Evolutionary conservation across 2,113 vertebrate genomes (phyloP).

Genomic region (Vanacampus margaritifer): DNA sequence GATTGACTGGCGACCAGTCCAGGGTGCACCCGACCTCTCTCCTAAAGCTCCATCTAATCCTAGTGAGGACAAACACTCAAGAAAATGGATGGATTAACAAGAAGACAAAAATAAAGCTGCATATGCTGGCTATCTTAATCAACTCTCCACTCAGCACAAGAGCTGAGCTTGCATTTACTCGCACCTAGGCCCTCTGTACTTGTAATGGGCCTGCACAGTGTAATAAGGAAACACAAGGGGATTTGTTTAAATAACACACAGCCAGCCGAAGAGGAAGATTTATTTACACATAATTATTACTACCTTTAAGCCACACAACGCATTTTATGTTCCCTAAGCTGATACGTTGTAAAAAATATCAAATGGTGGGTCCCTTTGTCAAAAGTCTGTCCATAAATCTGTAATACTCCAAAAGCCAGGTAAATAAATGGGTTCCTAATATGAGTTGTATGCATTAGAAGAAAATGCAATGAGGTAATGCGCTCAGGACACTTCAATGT

Average conservation of each 20-base stretch:
- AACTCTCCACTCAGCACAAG: slow-evolving; percentile 37
- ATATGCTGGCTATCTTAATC: neutral
- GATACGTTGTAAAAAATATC: neutral
- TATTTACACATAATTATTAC: neutral
- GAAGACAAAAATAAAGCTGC: neutral
- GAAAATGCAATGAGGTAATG: too few species aligned
- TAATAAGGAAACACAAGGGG: neutral
- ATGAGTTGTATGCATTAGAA: neutral
- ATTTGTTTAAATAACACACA: neutral
- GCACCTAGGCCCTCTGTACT: neutral
- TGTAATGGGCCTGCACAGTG: neutral
- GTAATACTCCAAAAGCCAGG: neutral
- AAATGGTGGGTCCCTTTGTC: neutral
- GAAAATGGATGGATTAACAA: neutral
- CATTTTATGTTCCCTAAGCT: neutral
- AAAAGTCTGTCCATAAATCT: neutral
- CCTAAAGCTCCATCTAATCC: too few species aligned
- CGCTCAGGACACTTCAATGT: neutral
- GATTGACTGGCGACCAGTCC: too few species aligned
- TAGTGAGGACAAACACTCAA: neutral
- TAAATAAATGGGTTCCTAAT: neutral
- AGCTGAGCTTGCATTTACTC: neutral
- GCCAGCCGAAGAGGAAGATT: neutral
- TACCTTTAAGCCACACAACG: neutral
- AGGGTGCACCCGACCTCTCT: too few species aligned